phyloP scores from a whole-genome alignment of 1,140 invertebrate species.

The Ganaspis sp. region DNA sequence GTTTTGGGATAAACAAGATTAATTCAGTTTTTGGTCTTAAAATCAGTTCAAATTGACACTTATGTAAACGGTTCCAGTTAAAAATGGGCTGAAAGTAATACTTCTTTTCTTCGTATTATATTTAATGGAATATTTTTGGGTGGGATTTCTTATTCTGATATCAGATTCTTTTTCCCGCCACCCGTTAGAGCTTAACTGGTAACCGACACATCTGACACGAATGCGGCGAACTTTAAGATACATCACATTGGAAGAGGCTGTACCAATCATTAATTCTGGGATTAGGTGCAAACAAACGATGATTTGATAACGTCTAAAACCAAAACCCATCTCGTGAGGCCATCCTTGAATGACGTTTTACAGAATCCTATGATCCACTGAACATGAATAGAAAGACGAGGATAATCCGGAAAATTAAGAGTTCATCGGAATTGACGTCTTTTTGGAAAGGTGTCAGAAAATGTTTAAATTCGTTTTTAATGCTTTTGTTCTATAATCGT shows the following conservation, averaged over 20 bases:
- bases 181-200: conserved; percentile 52
- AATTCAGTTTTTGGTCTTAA: no score
- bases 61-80: no score
- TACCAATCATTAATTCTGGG: conserved; percentile 76
- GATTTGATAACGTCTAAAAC: conserved; percentile 75
- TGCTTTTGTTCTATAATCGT: no score
- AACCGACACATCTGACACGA: conserved; percentile 46
- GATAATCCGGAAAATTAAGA: no score
- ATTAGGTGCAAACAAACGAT: conserved; percentile 75
- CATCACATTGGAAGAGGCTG: conserved; percentile 66
- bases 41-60: no score
- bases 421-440: no score
- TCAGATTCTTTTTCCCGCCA: conserved; percentile 37
- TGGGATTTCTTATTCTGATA: no score
- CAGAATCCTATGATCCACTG: neutral
- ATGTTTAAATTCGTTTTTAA: conserved; percentile 7
- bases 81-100: no score
- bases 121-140: no score
- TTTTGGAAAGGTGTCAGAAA: no score
- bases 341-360: neutral
- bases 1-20: no score
- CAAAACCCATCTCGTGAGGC: conserved; percentile 51
- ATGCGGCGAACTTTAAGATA: conserved; percentile 68
- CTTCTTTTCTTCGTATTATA: no score
- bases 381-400: neutral